Evolutionary conservation across 2,113 vertebrate genomes (phyloP).

Genomic region (Gobius niger): DNA sequence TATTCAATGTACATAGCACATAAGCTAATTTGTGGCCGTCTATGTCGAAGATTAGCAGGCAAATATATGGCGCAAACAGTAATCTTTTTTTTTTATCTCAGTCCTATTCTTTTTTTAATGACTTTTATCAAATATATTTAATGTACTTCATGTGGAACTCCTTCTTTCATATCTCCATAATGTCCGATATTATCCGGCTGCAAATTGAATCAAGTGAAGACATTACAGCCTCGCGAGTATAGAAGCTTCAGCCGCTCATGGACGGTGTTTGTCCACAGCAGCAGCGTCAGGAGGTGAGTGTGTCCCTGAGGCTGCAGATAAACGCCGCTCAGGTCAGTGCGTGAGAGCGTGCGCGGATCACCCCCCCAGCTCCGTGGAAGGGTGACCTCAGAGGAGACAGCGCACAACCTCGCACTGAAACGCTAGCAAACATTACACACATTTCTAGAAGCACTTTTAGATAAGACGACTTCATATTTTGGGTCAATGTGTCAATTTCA

Average conservation of each 20-base stretch:
- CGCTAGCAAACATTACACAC: background rate
- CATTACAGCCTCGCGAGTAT: background rate
- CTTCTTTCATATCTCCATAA: background rate
- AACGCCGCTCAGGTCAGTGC: slow-evolving; percentile 10
- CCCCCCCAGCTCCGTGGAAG: slow-evolving; percentile 26
- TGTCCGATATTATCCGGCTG: background rate
- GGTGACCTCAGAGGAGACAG: slow-evolving; percentile 40
- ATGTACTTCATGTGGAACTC: background rate
- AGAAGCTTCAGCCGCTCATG: background rate
- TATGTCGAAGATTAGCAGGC: background rate
- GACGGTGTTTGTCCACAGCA: slow-evolving; percentile 3
- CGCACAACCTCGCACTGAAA: slow-evolving; percentile 13
- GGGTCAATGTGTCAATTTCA: too few species aligned
- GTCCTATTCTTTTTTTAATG: too few species aligned
- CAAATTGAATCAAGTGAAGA: background rate
- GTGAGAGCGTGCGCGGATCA: background rate
- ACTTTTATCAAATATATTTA: background rate
- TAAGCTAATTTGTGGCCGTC: background rate
- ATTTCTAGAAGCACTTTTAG: too few species aligned
- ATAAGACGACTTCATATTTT: too few species aligned
- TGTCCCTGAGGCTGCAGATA: slow-evolving; percentile 22
- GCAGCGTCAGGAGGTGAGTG: slow-evolving; percentile 13
- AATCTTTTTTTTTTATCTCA: background rate
- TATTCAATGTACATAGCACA: background rate
- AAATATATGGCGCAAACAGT: background rate